These are phyloP conservation scores for Dipus sagitta DNA, from an alignment of 2,797 vertebrate species.

Conservation along the genomic window DNA sequence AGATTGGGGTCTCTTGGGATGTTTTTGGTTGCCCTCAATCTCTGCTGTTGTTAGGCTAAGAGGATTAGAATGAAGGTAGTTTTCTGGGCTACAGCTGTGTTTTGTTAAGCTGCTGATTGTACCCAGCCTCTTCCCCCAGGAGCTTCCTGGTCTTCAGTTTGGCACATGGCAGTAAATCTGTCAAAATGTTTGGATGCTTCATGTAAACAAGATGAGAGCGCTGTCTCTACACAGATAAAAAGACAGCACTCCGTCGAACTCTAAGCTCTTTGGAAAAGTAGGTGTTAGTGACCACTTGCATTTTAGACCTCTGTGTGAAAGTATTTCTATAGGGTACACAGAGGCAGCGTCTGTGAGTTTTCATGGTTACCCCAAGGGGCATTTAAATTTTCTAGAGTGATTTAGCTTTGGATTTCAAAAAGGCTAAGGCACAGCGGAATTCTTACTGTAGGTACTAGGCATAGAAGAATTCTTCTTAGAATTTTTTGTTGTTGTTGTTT, in stretches of 20 bases:
- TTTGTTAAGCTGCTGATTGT: constrained; percentile 48
- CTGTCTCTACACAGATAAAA: constrained; percentile 37
- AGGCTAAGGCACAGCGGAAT: neutral
- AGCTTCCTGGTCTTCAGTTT: constrained; percentile 54
- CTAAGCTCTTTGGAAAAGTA: constrained; percentile 12
- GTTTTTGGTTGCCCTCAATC: neutral
- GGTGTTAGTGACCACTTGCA: neutral
- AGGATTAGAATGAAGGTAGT: neutral
- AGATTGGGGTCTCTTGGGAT: neutral
- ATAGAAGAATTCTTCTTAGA: no score
- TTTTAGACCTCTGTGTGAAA: constrained; percentile 23
- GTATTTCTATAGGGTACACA: neutral
- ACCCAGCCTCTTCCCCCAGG: neutral
- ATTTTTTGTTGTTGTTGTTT: no score
- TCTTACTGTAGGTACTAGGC: neutral
- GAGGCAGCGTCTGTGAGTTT: neutral
- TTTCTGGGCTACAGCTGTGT: constrained; percentile 24
- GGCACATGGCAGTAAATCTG: constrained; percentile 30
- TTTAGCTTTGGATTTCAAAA: constrained; percentile 39
- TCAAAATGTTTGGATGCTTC: constrained; percentile 46
- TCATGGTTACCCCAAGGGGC: neutral
- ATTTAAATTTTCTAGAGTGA: constrained; percentile 26
- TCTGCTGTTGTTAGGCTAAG: neutral
- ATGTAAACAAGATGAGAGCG: constrained; percentile 39
- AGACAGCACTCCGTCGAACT: neutral